A percentile compares a stretch with the other conserved stretches of the same genome.
Evolutionary conservation across 2,113 vertebrate species (phyloP).

Genomic region (Ceyx cyanopectus): DNA sequence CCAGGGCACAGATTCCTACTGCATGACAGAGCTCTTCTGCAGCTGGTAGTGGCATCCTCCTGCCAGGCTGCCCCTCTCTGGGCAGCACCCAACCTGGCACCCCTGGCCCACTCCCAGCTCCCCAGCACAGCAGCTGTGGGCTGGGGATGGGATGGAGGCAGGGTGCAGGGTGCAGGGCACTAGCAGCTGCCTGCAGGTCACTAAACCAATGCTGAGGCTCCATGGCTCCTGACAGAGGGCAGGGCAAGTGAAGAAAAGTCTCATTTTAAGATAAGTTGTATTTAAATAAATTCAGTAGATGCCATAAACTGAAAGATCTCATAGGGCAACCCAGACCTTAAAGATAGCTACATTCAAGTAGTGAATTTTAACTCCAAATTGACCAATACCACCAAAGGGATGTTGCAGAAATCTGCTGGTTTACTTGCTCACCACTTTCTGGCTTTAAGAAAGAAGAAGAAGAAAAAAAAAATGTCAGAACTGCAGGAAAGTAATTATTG

Average conservation of each 20-base stretch:
- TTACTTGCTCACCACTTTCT: not conserved
- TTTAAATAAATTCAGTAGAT: not conserved
- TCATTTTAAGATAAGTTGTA: not conserved
- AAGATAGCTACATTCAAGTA: not conserved
- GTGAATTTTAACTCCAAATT: not conserved
- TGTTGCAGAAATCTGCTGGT: not conserved
- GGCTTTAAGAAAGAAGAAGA: not conserved
- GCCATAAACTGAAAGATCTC: not conserved
- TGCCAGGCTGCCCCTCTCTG: not conserved
- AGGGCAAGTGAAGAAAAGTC: not conserved
- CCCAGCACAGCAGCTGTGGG: not conserved
- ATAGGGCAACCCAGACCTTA: not conserved
- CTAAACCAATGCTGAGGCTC: not conserved
- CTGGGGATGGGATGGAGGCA: not conserved
- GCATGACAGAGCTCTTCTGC: constrained; percentile 24
- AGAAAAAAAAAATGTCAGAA: not conserved
- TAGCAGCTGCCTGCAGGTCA: not conserved
- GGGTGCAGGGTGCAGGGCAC: not conserved
- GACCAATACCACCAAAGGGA: not conserved
- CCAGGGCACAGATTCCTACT: constrained; percentile 64
- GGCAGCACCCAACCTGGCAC: not conserved
- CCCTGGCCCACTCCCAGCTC: not conserved
- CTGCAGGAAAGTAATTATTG: not conserved
- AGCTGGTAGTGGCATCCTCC: not conserved
- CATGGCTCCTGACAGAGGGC: not conserved